These are phyloP conservation scores for Diadema setosum DNA, from an alignment of 35 echinoderm and acorn worm genomes.

Conservation along the genomic window DNA sequence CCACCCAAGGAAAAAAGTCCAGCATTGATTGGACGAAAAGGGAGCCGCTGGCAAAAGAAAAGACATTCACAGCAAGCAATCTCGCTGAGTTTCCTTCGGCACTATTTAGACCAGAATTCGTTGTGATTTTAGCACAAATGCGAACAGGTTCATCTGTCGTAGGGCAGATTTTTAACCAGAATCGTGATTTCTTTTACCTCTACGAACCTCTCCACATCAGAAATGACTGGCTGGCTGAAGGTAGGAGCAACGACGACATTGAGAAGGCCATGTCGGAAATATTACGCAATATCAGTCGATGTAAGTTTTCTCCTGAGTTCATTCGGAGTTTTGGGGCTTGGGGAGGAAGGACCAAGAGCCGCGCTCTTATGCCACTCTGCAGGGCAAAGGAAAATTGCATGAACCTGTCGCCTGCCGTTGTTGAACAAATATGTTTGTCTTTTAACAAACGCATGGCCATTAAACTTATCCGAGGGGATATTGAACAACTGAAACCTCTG, in stretches of 20 bases:
- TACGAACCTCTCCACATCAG: conserved; percentile 85
- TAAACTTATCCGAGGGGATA: conserved; percentile 72
- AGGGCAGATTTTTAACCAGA: conserved; percentile 97
- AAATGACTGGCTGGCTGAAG: background rate
- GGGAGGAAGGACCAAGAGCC: conserved; percentile 58
- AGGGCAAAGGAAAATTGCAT: background rate
- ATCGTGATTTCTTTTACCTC: conserved; percentile 68
- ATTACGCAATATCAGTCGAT: conserved; percentile 54
- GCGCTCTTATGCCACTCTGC: conserved; percentile 19
- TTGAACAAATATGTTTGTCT: conserved; percentile 17
- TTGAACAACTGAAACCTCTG: conserved; percentile 60
- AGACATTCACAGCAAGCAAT: too few relatives aligned
- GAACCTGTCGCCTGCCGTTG: background rate
- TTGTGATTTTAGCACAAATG: conserved; percentile 74
- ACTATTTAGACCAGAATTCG: background rate
- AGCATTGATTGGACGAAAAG: too few relatives aligned
- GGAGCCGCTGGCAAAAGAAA: too few relatives aligned
- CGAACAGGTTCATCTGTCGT: conserved; percentile 86
- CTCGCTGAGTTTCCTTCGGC: too few relatives aligned
- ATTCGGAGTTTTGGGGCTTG: conserved; percentile 28
- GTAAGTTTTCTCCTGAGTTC: conserved; percentile 39
- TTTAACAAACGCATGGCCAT: conserved; percentile 31
- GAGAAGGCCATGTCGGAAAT: background rate
- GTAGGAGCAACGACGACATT: background rate
- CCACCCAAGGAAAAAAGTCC: too few relatives aligned